Conservation (phyloP, 2,888 invertebrate genomes). For the Taphrorychus bicolor region DNA sequence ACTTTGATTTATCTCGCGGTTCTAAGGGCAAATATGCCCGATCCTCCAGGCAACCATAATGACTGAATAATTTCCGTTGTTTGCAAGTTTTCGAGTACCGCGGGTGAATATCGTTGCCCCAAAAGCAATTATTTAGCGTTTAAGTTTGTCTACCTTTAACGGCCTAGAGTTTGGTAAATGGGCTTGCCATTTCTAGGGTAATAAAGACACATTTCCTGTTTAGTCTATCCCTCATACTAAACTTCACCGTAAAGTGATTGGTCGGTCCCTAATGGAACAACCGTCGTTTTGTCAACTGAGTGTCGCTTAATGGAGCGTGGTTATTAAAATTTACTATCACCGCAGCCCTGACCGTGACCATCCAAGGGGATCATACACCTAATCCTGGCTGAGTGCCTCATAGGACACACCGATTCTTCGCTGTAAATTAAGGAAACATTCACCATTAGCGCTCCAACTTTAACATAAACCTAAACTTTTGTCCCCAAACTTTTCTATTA, state of each 20-base stretch:
- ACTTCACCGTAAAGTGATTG: slow-evolving; percentile 1
- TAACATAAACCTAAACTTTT: no score
- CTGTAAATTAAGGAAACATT: no score
- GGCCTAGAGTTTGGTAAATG: slow-evolving; percentile 6
- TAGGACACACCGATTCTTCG: no score
- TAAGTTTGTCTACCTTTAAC: slow-evolving; percentile 34
- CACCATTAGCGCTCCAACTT: no score
- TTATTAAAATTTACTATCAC: neutral
- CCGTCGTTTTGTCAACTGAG: neutral
- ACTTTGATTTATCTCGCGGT: slow-evolving; percentile 36
- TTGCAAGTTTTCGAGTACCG: slow-evolving; percentile 37
- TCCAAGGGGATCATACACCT: no score
- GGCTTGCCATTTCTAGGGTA: slow-evolving; percentile 11
- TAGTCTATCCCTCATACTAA: neutral
- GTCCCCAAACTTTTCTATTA: no score
- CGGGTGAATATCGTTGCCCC: no score
- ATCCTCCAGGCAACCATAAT: slow-evolving; percentile 32
- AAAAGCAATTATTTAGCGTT: slow-evolving; percentile 31
- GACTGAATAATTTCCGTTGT: slow-evolving; percentile 39
- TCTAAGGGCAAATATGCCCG: slow-evolving; percentile 34
- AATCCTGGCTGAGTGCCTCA: no score
- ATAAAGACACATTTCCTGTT: slow-evolving; percentile 9
- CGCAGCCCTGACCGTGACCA: neutral
- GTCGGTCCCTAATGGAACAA: neutral
- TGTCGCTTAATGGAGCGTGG: neutral